Conservation (phyloP, 2,797 vertebrate species). For the Sebastes vulpes region DNA sequence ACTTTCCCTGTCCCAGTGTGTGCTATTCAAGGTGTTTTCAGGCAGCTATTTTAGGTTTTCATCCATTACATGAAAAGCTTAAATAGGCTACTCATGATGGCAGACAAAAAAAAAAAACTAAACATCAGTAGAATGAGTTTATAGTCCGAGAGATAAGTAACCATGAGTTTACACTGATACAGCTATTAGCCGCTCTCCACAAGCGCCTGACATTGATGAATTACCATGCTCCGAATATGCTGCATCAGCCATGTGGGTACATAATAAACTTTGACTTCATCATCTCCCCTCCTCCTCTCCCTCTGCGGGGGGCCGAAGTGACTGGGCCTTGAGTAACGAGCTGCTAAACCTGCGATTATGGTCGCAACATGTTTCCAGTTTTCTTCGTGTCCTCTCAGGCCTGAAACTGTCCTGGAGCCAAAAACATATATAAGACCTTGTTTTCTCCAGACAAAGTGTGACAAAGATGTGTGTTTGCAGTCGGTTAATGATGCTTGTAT, state of each 20-base stretch:
- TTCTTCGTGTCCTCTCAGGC: neutral
- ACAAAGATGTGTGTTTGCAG: neutral
- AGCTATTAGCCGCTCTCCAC: conserved; percentile 35
- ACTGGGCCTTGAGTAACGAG: conserved; percentile 40
- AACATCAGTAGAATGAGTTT: neutral
- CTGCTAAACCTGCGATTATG: conserved; percentile 39
- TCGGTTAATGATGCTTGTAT: conserved; percentile 1
- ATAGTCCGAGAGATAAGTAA: conserved; percentile 10
- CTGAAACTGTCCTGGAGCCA: neutral
- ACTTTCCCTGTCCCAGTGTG: neutral
- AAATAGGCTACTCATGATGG: neutral
- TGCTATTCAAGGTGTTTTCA: conserved; percentile 22
- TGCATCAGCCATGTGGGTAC: conserved; percentile 50
- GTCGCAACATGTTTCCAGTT: conserved; percentile 27
- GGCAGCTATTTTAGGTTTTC: conserved; percentile 18
- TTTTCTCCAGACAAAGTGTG: conserved; percentile 1
- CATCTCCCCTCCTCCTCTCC: neutral
- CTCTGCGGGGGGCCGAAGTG: conserved; percentile 1
- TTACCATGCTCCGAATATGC: conserved; percentile 43
- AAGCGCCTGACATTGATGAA: conserved; percentile 63
- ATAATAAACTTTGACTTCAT: conserved; percentile 54
- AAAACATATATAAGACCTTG: neutral
- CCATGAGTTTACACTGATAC: conserved; percentile 19
- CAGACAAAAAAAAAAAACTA: neutral
- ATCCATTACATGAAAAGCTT: conserved; percentile 1